Evolutionary conservation across 2,113 vertebrate species (phyloP).

Genomic region (Laticauda laticaudata): DNA sequence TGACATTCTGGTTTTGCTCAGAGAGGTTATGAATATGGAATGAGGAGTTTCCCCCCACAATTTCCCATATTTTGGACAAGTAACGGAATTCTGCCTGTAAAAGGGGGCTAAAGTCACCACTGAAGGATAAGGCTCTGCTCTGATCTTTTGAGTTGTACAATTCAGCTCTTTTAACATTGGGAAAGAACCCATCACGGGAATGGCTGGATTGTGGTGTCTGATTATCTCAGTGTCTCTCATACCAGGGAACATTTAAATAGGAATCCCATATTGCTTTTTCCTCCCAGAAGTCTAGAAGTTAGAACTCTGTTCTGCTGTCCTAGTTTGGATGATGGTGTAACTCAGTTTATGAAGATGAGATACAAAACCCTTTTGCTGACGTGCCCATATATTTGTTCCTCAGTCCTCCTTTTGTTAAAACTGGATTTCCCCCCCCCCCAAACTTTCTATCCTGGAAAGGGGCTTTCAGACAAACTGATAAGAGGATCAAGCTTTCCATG

Average conservation of each 20-base stretch:
- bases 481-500: neutral
- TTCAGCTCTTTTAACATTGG: constrained; percentile 37
- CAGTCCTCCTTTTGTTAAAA: neutral
- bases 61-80: constrained; percentile 20
- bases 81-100: constrained; percentile 31
- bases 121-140: constrained; percentile 26
- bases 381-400: neutral
- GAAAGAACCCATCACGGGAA: neutral
- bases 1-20: neutral
- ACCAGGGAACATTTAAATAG: constrained; percentile 60
- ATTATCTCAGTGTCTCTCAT: constrained; percentile 63
- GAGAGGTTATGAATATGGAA: neutral
- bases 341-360: neutral
- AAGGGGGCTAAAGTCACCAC: constrained; percentile 5
- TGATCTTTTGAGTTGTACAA: constrained; percentile 47
- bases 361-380: neutral
- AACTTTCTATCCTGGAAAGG: neutral
- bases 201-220: neutral
- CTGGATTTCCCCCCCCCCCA: neutral
- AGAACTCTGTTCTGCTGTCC: constrained; percentile 54
- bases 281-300: constrained; percentile 57
- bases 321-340: neutral
- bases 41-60: neutral
- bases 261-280: constrained; percentile 59
- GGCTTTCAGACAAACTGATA: neutral